Percentiles rank a stretch among this genome's conserved stretches.
Evolutionary conservation across 2,113 vertebrate species (phyloP).

Genomic region (Noctilio leporinus): DNA sequence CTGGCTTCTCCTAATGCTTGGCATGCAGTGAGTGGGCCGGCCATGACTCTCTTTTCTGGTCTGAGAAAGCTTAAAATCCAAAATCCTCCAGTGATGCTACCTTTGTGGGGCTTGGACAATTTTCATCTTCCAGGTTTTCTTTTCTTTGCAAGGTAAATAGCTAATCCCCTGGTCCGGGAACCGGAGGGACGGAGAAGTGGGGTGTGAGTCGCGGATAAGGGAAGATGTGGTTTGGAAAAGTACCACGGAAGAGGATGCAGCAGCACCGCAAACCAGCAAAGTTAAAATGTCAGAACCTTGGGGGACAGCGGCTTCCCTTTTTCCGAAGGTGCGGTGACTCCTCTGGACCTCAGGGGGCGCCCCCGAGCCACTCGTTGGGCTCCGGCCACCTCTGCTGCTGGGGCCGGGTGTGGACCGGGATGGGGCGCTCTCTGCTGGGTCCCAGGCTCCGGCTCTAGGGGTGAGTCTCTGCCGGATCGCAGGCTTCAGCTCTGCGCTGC

Average conservation of each 20-base stretch:
- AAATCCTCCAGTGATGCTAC: neutral
- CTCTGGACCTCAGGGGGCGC: conserved; percentile 66
- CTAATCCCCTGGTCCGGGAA: neutral
- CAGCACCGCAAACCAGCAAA: conserved; percentile 14
- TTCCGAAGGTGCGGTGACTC: neutral
- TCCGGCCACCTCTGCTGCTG: neutral
- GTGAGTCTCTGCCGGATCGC: neutral
- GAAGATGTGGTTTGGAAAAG: neutral
- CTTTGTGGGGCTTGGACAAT: neutral
- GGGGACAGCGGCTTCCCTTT: neutral
- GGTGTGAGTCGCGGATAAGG: neutral
- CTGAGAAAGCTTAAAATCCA: conserved; percentile 9
- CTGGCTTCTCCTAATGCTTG: neutral
- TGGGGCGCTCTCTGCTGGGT: neutral
- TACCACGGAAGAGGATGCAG: neutral
- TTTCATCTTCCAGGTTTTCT: neutral
- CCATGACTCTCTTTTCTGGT: neutral
- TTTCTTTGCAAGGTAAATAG: neutral
- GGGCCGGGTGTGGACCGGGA: neutral
- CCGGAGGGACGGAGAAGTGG: neutral
- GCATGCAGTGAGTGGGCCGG: neutral
- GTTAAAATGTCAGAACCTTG: conserved; percentile 41
- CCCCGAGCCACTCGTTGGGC: conserved; percentile 31
- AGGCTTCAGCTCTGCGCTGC: neutral
- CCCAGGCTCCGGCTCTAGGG: neutral